phyloP scores from a whole-genome alignment of 2,888 invertebrate genomes.

The Nemoura dubitans region DNA sequence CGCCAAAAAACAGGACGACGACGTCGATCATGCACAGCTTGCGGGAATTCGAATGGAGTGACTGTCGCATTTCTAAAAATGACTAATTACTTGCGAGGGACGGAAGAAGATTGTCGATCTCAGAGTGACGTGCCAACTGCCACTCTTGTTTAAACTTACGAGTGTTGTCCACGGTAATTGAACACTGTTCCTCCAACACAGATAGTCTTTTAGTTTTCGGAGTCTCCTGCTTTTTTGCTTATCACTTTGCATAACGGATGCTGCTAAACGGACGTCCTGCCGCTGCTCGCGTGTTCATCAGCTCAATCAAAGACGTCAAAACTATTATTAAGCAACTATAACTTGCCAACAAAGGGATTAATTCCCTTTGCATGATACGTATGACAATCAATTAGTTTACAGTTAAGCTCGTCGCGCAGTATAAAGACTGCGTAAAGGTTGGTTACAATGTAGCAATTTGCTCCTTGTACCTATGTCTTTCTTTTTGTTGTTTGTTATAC shows the following conservation, averaged over 20 bases:
- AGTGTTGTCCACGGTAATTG: not conserved
- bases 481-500: not conserved
- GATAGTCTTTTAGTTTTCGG: not conserved
- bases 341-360: not conserved
- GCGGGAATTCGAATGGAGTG: not conserved
- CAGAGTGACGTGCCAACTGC: not conserved
- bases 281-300: not conserved
- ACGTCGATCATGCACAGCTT: too few relatives aligned
- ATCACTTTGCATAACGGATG: not conserved
- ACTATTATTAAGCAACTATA: not conserved
- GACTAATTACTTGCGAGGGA: not conserved
- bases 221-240: not conserved
- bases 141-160: not conserved
- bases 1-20: too few relatives aligned
- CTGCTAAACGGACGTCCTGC: constrained; percentile 3
- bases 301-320: not conserved
- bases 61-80: not conserved
- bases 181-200: not conserved
- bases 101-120: not conserved
- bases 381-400: not conserved
- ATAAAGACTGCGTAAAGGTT: not conserved
- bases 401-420: not conserved
- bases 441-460: not conserved
- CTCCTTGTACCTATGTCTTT: not conserved
- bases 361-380: not conserved